A percentile compares a stretch with the other conserved stretches of the same genome.
These are phyloP conservation scores for Variabilichromis moorii DNA, from an alignment of 2,113 vertebrate genomes.

Conservation along the genomic window DNA sequence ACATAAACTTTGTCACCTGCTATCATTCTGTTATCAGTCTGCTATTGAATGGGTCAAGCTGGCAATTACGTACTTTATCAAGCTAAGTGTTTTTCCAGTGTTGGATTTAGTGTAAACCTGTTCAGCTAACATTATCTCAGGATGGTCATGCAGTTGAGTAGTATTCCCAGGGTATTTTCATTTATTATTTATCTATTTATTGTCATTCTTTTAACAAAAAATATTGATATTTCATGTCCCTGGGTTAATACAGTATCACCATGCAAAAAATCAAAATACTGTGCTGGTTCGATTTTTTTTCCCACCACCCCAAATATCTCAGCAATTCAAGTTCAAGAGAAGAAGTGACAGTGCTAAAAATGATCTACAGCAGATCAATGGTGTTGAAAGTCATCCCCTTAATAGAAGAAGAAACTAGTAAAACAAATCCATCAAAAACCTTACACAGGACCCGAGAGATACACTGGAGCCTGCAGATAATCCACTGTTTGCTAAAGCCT, in stretches of 20 bases:
- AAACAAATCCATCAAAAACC: not conserved
- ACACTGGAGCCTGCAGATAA: not conserved
- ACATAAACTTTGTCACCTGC: not conserved
- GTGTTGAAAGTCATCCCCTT: not conserved
- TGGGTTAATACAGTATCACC: not conserved
- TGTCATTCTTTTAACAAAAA: not conserved
- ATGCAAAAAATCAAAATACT: not conserved
- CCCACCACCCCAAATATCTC: not conserved
- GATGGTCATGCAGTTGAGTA: not conserved
- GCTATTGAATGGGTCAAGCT: not conserved
- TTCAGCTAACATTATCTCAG: not conserved
- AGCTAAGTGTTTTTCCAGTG: not conserved
- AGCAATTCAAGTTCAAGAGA: not conserved
- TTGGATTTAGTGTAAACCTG: not conserved
- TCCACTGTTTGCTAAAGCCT: not conserved
- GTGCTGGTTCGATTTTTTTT: not conserved
- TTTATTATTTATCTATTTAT: not conserved
- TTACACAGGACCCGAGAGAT: not conserved
- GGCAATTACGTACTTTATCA: not conserved
- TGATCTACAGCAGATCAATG: not conserved
- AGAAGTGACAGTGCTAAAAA: not conserved
- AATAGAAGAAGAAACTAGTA: not conserved
- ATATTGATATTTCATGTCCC: not conserved
- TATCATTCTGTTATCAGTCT: not conserved
- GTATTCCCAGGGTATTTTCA: not conserved